Conservation (phyloP, 2,797 vertebrate genomes). For the Lithobates sylvaticus region DNA sequence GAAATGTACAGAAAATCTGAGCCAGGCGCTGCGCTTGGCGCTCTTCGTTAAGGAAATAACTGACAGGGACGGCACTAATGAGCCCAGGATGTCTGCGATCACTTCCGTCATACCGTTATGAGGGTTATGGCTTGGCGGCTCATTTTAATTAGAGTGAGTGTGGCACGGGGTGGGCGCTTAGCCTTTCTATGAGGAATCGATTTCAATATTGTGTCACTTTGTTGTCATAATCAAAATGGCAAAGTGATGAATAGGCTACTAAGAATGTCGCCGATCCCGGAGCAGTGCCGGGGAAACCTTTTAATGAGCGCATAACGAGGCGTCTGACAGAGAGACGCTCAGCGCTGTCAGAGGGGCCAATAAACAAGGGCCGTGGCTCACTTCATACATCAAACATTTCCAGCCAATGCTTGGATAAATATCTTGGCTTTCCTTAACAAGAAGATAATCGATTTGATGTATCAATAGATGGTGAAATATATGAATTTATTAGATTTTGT, state of each 20-base stretch:
- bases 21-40: constrained; percentile 70
- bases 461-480: too few species aligned
- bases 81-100: constrained; percentile 80
- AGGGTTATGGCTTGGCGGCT: constrained; percentile 83
- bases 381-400: too few species aligned
- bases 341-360: constrained; percentile 65
- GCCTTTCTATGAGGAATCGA: constrained; percentile 85
- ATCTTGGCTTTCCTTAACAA: too few species aligned
- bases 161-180: constrained; percentile 84
- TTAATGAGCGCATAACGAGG: constrained; percentile 77
- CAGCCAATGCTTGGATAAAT: too few species aligned
- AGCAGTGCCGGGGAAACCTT: constrained; percentile 66
- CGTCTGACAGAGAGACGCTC: constrained; percentile 81
- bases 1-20: constrained; percentile 62
- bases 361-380: too few species aligned
- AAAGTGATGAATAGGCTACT: constrained; percentile 84
- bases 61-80: constrained; percentile 85
- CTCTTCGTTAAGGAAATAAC: constrained; percentile 81
- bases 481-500: too few species aligned
- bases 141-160: constrained; percentile 86
- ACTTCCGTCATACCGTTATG: constrained; percentile 81
- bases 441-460: too few species aligned
- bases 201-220: constrained; percentile 85
- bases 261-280: constrained; percentile 79
- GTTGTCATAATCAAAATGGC: constrained; percentile 88